Conservation (phyloP, 2,113 vertebrate genomes). For the Ceratotherium simum region DNA sequence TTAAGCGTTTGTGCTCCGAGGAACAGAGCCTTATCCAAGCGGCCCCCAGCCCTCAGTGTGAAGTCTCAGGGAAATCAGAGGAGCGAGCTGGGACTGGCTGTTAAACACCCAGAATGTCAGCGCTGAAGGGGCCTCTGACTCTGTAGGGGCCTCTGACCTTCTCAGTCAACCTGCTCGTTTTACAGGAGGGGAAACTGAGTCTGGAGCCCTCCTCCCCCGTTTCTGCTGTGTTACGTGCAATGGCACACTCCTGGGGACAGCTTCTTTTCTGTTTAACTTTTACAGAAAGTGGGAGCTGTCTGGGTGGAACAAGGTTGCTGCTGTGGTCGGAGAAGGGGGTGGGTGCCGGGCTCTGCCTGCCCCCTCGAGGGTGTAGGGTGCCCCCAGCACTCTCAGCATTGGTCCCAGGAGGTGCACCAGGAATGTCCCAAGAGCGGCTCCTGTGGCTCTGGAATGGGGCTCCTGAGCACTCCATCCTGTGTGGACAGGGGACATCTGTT, state of each 20-base stretch:
- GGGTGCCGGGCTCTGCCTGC: neutral
- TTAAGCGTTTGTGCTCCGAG: neutral
- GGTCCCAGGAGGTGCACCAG: neutral
- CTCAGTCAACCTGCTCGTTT: neutral
- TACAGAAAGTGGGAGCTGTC: neutral
- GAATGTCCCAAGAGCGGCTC: neutral
- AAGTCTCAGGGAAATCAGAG: neutral
- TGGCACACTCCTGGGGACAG: neutral
- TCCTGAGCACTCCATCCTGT: neutral
- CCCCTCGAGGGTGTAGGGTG: too few relatives aligned
- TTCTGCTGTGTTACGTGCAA: neutral
- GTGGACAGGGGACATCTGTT: neutral
- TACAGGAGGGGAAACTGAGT: neutral
- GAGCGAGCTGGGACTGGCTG: neutral
- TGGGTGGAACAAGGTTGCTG: neutral
- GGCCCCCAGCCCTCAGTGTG: neutral
- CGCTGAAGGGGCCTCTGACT: neutral
- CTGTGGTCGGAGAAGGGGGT: neutral
- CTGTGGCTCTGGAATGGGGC: neutral
- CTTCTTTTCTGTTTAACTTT: neutral
- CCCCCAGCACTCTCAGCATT: neutral
- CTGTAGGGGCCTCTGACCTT: neutral
- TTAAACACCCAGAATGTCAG: neutral
- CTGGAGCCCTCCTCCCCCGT: rapidly evolving
- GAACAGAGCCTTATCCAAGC: neutral